A percentile compares a stretch with the other conserved stretches of the same genome.
Conservation (phyloP, 2,113 vertebrate genomes). For the Corapipo altera region DNA sequence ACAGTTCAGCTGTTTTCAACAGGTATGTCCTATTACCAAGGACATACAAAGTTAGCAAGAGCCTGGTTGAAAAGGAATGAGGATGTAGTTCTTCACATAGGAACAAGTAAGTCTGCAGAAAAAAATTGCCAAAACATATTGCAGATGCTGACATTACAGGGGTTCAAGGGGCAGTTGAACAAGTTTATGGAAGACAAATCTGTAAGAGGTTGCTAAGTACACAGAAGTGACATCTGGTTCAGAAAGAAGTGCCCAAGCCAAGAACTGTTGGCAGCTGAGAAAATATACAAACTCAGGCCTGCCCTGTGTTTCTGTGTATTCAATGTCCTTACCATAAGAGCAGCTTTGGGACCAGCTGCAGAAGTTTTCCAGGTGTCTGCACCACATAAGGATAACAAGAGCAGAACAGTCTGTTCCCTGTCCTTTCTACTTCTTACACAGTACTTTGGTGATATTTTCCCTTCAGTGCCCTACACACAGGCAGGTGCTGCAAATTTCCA, state of each 20-base stretch:
- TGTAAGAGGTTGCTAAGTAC: background rate
- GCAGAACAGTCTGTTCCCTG: background rate
- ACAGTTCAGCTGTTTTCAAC: background rate
- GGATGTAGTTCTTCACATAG: accelerated
- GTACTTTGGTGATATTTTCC: background rate
- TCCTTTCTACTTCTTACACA: background rate
- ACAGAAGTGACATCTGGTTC: background rate
- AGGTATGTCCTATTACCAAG: background rate
- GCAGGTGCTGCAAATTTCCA: background rate
- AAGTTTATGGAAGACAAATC: background rate
- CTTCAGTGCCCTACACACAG: background rate
- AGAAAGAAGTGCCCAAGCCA: background rate
- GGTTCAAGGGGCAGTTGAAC: background rate
- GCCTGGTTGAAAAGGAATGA: background rate
- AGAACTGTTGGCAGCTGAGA: background rate
- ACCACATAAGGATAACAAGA: background rate
- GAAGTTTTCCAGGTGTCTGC: background rate
- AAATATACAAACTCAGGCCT: background rate
- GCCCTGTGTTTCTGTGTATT: background rate
- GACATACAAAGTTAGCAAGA: background rate
- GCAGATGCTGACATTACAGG: background rate
- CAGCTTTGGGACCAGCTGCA: background rate
- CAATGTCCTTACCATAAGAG: background rate
- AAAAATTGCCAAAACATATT: background rate
- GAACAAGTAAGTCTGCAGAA: background rate